Evolutionary conservation across 37 sponge, comb jelly and placozoan species (phyloP), one percentile per base, ranked within the genome.

Genomic region (Mnemiopsis leidyi): DNA sequence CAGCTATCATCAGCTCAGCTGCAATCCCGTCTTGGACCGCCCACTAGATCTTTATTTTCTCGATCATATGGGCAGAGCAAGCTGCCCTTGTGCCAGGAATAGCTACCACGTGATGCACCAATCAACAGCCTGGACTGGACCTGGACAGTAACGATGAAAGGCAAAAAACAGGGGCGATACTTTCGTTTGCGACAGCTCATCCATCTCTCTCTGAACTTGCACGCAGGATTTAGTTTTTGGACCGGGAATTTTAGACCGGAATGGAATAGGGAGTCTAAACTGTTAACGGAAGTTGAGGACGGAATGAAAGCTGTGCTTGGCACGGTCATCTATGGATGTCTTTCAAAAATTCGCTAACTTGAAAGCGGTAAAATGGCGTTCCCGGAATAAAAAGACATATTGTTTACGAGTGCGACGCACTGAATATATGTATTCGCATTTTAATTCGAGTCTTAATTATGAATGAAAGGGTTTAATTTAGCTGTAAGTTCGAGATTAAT

Each of bases 401-500:
- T n/a, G n/a, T n/a, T n/a, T n/a, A n/a, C 13, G 61, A 48, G 61
- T 18, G 61, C 5, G 61, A 48, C 61, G 61, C 61, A 48, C 61
- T 48, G 61, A 13, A 48, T 13, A 48, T 48, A 48, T 48, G 61
- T 48, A 48, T 48, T 48, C 61, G 61, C 61, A 48, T 48, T 48
- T 48, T 48, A 48, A 48, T 48, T 13, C 61, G 61, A 48, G 61
- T 48, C 61, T 48, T 48, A 48, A 48, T 48, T 48, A 48, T 48
- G 13, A 48, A 48, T 48, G 61, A 48, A 48, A 48, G 61, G 61
- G 61, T 13, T 48, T 48, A 48, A 48, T 48, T 48, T 48, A 48
- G 61, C 61, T 48, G 61, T 77, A 77, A 13, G 32, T 77, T 32
- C 79, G 79, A 32, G 32, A 16, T 77, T 77, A 77, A 77, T 77